Base-by-base conservation (phyloP, 30 jellyfish, hydroid and myxozoan genomes). In the Hydractinia symbiolongicarpus region DNA sequence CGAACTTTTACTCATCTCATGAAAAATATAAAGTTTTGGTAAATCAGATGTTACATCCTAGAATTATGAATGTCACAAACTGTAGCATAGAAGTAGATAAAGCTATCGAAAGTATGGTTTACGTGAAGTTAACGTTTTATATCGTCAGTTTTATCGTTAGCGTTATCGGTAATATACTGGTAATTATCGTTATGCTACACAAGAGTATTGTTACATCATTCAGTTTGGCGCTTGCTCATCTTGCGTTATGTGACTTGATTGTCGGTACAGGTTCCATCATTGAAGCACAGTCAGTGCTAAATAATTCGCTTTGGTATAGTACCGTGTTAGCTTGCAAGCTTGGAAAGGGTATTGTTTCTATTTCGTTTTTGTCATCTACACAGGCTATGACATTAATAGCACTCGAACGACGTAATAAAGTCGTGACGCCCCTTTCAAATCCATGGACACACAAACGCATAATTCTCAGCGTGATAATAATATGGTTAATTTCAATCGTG, bases 381-480 rank as follows among this genome's bases (percentile, higher is more conserved):
- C 74, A 64, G 40, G 40, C 74, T 6, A 64, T 64, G 74, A 64
- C 74, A 64, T 64, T 64, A 64, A 64, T 64, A 44, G 74, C 74
- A n/a, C 16, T 64, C 52, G 74, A 64, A 13, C 74, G 74, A n/a
- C 74, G 74, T 13, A 44, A 51, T 7, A 64, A 64, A 13, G 74
- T 64, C 40, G 74, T 64, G 19, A 64, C 74, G 74, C 74, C 74
- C 52, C 40, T 64, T n/a, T 64, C 74, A 13, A 64, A 64, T n/a
- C 74, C 74, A 51, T 64, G 74, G 74, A 64, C 74, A 64, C 40
- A 64, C 74, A 64, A 64, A 64, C 52, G 40, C 40, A 64, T 64
- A 6, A 7, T 64, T 7, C 19, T 64, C 19, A 64, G 74, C 40
- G 9, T 6, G 40, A 51, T 51, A 4, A 51, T 64, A 7, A n/a